These are phyloP conservation scores for Ispidina lecontei DNA, from an alignment of 2,797 vertebrate species.

Conservation along the genomic window DNA sequence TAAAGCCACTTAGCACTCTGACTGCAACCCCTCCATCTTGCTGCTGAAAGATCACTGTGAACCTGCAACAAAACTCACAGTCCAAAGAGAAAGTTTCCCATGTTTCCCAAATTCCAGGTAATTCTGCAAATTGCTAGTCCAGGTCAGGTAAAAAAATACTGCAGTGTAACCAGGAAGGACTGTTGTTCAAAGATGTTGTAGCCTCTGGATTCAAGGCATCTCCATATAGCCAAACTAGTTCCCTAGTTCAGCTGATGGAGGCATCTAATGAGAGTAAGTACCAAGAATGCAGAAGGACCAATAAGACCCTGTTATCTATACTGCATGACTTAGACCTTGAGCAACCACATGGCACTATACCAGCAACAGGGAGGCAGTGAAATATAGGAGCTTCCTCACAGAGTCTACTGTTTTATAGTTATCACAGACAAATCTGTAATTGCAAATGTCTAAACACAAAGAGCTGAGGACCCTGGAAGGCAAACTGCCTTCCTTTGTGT, in stretches of 20 bases:
- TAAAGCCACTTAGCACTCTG: not conserved
- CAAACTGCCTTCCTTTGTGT: not conserved
- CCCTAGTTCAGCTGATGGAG: not conserved
- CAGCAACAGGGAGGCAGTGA: not conserved
- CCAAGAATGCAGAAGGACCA: not conserved
- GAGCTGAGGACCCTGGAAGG: not conserved
- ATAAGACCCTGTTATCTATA: not conserved
- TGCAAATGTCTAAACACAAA: constrained; percentile 14
- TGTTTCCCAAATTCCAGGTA: not conserved
- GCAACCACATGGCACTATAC: not conserved
- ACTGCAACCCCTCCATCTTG: not conserved
- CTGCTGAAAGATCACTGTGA: not conserved
- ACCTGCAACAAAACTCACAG: not conserved
- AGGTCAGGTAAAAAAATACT: not conserved
- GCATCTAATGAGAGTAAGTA: not conserved
- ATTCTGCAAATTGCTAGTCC: not conserved
- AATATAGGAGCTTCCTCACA: not conserved
- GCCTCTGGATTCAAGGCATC: not conserved
- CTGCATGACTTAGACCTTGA: not conserved
- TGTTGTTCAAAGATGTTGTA: not conserved
- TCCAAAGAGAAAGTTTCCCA: not conserved
- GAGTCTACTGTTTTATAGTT: not conserved
- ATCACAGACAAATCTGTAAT: not conserved
- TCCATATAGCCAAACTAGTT: not conserved
- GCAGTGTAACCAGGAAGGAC: not conserved